phyloP scores from a whole-genome alignment of 2,113 vertebrate species.

The Rutilus rutilus region DNA sequence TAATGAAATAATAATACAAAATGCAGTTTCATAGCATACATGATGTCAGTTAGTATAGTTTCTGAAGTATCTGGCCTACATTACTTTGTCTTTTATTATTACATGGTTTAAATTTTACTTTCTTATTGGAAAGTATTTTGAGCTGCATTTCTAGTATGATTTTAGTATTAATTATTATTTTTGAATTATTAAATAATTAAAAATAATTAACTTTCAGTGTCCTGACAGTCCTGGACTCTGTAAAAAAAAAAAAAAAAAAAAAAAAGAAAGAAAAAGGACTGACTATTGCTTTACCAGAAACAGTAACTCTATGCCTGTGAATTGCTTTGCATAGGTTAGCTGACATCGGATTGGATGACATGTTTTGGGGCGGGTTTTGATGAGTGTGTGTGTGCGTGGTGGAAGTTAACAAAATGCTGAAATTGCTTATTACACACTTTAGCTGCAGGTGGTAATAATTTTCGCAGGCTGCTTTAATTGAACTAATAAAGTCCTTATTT shows the following conservation, averaged over 20 bases:
- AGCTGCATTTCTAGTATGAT: background rate
- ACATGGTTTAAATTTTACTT: background rate
- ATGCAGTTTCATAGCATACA: background rate
- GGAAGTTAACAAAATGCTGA: background rate
- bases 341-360: background rate
- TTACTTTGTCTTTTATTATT: background rate
- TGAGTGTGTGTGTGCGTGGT: background rate
- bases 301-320: background rate
- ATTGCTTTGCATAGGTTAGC: background rate
- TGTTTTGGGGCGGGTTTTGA: background rate
- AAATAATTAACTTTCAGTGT: no score
- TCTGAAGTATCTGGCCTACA: background rate
- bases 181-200: no score
- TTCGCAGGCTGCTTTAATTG: background rate
- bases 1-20: background rate
- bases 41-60: background rate
- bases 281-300: background rate
- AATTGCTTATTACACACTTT: conserved; percentile 18
- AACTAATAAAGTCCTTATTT: conserved; percentile 21
- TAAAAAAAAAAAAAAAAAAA: background rate
- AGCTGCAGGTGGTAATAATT: conserved; percentile 15
- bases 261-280: background rate
- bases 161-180: no score
- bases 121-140: background rate
- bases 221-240: background rate